Evolutionary conservation across 2,113 vertebrate genomes (phyloP), one percentile per base, ranked within the genome.

Genomic region (Salvelinus alpinus): DNA sequence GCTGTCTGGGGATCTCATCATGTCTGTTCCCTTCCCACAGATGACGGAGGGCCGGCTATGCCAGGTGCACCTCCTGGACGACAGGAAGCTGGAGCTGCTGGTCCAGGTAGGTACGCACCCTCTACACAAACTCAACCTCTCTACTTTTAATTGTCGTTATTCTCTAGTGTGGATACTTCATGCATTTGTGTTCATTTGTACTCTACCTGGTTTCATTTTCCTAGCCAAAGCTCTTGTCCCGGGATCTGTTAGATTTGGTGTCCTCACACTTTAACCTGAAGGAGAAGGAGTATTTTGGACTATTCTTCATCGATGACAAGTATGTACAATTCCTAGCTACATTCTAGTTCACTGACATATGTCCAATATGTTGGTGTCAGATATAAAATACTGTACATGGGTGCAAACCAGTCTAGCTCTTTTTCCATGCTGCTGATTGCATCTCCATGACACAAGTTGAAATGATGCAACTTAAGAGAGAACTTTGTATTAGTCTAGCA

Each of bases 271-370:
- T 99, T 85, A 99, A 94, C 90, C 93, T 99, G 71, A 99, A 99
- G 81, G 98, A 99, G 86, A 99, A 99, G 81, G 98, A 99, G 67
- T 99, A 98, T 85, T 99, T 99, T 91, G 98, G 98, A 79, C 94
- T 99, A 88, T 95, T 93, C 0, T 99, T 96, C 82, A 92, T 94
- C 54, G 95, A 98, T 92, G 96, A 98, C 78, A 96, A 92, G 98
- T 99, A 91, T 94, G 66, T 54, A 38, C 2, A 22, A 84, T 90
- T 77, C 62, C 51, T 54, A 54, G 13, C 16, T 13, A 54, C 51
- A 54, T 54, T 54, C 51, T 54, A 14, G 13, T 18, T 54, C 51
- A 4, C 16, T 54, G 16, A 54, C 16, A 5, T 18, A 54, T 54
- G 4, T 54, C 51, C 51, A 54, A 18, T 54, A 44, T 18, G 9